Base-by-base conservation (phyloP, 2,888 invertebrate species). In the Cancer borealis region DNA sequence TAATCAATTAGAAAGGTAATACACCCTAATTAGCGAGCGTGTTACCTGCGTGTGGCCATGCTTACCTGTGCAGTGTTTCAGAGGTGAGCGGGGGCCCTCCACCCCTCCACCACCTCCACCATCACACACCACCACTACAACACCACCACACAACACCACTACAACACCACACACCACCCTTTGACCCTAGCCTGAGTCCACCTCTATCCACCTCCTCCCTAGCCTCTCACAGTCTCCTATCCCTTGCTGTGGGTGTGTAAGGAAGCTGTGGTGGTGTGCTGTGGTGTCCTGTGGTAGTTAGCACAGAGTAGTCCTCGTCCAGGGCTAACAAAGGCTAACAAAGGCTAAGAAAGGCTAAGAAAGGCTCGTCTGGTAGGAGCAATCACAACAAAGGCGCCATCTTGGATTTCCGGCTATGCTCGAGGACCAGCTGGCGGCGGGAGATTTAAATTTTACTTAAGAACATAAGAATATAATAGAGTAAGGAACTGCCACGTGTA, bases 381-480 rank as follows among this genome's bases (percentile, higher is more conserved):
- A 94, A 94, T 94, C 94, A 94, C 94, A 94, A 94, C 94, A 94
- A 94, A 94, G 94, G 60, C 94, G 94, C 94, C 94, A 94, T 94
- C 87, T 94, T 94, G 94, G 94, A 94, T 94, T 92, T 94, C 94
- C 94, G 94, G 94, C 92, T 66, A 92, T 84, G 46, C 49, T 90
- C 54, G 88, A 92, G 90, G 46, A 91, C 90, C 60, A 87, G 54
- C 39, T 79, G 54, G 39, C 54, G 94, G 92, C 94, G 94, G n/a
- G 66, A 84, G 8, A 39, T 47, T 94, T 45, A 89, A 94, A 94
- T 39, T 39, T 39, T 39, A 39, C 39, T 39, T 39, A 39, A 39
- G 39, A 39, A 0, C 39, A 39, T 39, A 39, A 39, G 39, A 39
- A 39, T 39, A 39, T 39, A 39, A 39, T 39, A 39, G 39, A 39